These are phyloP conservation scores for Mastigias papua DNA, from an alignment of 30 jellyfish, hydroid and myxozoan genomes.

Conservation along the genomic window DNA sequence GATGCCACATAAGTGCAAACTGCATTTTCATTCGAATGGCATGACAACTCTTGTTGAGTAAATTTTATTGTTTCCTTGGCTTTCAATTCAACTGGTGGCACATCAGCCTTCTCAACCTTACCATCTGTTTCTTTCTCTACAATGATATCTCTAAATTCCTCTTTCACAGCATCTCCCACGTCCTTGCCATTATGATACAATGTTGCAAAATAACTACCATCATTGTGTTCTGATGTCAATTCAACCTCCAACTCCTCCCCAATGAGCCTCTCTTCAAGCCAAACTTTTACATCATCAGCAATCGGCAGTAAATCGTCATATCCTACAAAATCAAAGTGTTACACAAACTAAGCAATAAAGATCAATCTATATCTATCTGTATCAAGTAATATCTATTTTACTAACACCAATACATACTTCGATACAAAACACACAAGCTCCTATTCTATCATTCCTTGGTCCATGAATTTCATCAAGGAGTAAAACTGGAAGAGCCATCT, in stretches of 20 bases:
- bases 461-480: too few species aligned
- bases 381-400: too few species aligned
- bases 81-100: background rate
- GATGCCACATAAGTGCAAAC: conserved; percentile 71
- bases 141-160: background rate
- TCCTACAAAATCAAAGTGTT: background rate
- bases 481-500: too few species aligned
- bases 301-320: background rate
- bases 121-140: background rate
- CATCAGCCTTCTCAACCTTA: background rate
- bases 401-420: too few species aligned
- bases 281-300: conserved; percentile 18
- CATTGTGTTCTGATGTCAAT: background rate
- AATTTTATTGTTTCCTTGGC: background rate
- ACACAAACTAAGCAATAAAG: too few species aligned
- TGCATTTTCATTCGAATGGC: background rate
- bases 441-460: too few species aligned
- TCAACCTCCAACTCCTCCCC: conserved; percentile 24
- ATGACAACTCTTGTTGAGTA: background rate
- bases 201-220: conserved; percentile 6
- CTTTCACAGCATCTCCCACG: background rate
- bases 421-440: too few species aligned
- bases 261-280: conserved; percentile 48
- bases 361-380: too few species aligned
- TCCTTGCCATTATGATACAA: background rate